These are phyloP conservation scores for Neoniphon sammara DNA, from an alignment of 2,797 vertebrate species.

Conservation along the genomic window DNA sequence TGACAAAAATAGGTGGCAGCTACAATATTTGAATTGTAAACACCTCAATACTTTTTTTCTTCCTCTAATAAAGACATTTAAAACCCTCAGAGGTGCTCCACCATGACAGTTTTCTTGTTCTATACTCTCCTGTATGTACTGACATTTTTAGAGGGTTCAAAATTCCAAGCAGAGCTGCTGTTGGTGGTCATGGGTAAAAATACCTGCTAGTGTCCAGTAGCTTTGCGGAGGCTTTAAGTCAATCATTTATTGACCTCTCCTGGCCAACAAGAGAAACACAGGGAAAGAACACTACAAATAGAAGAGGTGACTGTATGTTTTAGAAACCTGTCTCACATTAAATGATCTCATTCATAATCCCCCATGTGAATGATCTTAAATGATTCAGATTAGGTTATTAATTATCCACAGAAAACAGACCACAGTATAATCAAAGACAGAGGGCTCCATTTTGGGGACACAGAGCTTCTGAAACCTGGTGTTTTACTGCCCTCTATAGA, in stretches of 20 bases:
- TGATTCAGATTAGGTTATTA: background rate
- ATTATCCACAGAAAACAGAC: background rate
- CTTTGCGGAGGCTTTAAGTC: background rate
- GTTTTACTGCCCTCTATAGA: slow-evolving; percentile 62
- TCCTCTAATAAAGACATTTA: too few species aligned
- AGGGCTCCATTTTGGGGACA: background rate
- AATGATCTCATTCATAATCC: background rate
- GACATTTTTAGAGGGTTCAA: background rate
- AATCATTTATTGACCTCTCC: slow-evolving; percentile 47
- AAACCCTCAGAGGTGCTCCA: too few species aligned
- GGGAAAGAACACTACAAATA: too few species aligned
- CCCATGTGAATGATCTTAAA: background rate
- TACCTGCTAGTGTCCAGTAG: background rate
- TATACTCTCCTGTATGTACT: background rate
- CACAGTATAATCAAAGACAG: background rate
- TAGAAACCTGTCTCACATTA: background rate
- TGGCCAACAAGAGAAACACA: slow-evolving; percentile 12
- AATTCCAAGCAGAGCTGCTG: background rate
- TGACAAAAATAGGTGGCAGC: too few species aligned
- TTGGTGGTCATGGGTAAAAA: background rate
- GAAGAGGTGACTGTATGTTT: too few species aligned
- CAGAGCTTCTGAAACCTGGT: slow-evolving; percentile 6
- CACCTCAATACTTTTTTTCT: too few species aligned
- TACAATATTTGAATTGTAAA: too few species aligned
- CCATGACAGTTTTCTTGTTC: background rate